Evolutionary conservation across 2,888 invertebrate genomes (phyloP).

Genomic region (Dolomedes plantarius): DNA sequence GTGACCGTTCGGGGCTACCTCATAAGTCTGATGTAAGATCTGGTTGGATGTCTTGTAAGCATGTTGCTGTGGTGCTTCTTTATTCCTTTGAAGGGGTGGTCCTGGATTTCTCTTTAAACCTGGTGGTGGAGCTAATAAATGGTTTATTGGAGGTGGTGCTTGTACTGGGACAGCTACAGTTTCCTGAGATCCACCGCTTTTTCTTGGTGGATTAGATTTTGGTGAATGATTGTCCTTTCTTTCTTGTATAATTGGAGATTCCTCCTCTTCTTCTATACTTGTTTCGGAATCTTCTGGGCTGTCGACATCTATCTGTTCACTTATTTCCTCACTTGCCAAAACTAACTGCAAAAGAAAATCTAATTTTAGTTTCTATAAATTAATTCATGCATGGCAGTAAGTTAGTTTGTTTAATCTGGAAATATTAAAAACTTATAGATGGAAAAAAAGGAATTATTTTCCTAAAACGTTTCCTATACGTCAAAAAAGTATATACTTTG

Average conservation of each 20-base stretch:
- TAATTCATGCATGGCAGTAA: too few relatives aligned
- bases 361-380: too few relatives aligned
- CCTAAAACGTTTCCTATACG: too few relatives aligned
- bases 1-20: slow-evolving; percentile 43
- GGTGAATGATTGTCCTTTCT: slow-evolving; percentile 41
- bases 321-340: slow-evolving; percentile 61
- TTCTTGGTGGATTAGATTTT: slow-evolving; percentile 41
- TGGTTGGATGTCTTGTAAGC: slow-evolving; percentile 59
- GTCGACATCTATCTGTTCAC: slow-evolving; percentile 35
- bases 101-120: slow-evolving; percentile 43
- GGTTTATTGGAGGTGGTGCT: slow-evolving; percentile 35
- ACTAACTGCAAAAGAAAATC: slow-evolving; percentile 50
- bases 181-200: slow-evolving; percentile 50
- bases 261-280: slow-evolving; percentile 39
- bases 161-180: slow-evolving; percentile 37
- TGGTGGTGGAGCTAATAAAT: slow-evolving; percentile 49
- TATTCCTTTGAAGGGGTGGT: slow-evolving; percentile 34
- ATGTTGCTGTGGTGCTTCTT: slow-evolving; percentile 31
- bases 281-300: slow-evolving; percentile 14
- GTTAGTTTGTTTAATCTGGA: too few relatives aligned
- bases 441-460: too few relatives aligned
- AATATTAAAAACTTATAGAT: too few relatives aligned
- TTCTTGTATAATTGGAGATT: slow-evolving; percentile 45
- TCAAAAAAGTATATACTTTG: too few relatives aligned
- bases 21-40: slow-evolving; percentile 54